Evolutionary conservation across 2,888 invertebrate genomes (phyloP).

Genomic region (Cactoblastis cactorum): DNA sequence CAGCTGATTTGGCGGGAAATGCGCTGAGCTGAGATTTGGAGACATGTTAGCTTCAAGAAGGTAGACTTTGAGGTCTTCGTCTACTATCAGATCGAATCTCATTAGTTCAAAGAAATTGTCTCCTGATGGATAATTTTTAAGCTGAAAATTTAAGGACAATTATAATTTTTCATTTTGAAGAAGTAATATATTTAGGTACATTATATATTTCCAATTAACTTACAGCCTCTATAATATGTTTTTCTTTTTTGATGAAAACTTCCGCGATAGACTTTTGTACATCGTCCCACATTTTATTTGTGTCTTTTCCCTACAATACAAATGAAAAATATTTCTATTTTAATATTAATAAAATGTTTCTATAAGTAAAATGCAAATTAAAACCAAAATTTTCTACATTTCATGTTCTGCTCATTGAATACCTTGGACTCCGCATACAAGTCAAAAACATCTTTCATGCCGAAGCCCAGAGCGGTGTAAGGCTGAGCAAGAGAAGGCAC

Average conservation of each 20-base stretch:
- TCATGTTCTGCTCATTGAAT: neutral
- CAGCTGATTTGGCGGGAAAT: conserved; percentile 92
- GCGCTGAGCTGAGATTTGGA: conserved; percentile 96
- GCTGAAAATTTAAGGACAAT: conserved; percentile 56
- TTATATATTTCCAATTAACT: conserved; percentile 28
- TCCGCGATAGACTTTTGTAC: conserved; percentile 88
- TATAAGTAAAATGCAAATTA: too few species aligned
- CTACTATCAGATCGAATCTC: conserved; percentile 95
- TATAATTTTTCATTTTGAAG: too few species aligned
- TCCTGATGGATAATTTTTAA: conserved; percentile 68
- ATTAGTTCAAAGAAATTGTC: conserved; percentile 95
- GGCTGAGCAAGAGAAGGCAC: conserved; percentile 87
- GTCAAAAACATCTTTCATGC: conserved; percentile 93
- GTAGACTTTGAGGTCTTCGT: conserved; percentile 90
- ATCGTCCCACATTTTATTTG: conserved; percentile 87
- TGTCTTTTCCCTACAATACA: conserved; percentile 81
- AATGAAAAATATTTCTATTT: neutral
- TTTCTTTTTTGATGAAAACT: conserved; percentile 85
- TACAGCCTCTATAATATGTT: conserved; percentile 81
- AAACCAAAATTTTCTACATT: neutral
- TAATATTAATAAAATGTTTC: too few species aligned
- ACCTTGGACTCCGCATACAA: conserved; percentile 82
- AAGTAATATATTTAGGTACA: conserved; percentile 1
- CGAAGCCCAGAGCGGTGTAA: conserved; percentile 85
- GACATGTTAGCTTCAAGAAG: conserved; percentile 99